Base-by-base conservation (phyloP, 2,113 vertebrate genomes). In the Amphilophus citrinellus region DNA sequence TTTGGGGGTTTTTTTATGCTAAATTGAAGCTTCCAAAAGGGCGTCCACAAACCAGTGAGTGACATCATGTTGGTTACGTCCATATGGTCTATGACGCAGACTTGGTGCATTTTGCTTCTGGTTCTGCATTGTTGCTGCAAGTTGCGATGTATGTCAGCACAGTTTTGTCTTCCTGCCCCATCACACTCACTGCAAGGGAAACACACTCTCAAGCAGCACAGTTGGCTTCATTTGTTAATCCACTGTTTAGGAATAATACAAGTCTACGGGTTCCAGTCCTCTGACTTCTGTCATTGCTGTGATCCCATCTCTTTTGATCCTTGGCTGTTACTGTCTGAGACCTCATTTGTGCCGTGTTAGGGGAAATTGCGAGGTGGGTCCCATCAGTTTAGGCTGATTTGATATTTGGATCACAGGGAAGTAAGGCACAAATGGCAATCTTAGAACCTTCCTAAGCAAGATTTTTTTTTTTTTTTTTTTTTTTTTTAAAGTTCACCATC, bases 301-400 rank as follows among this genome's bases (percentile, higher is more conserved):
- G 65, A 71, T 20, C 42, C 17, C 0, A 0, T 53, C 24, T 73
- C 47, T 0, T 0, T 1, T 35, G 10, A 73, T 56, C 44, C 24
- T 20, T 20, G 11, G 44, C 30, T 53, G 7, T 73, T 53, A 53
- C 27, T 73, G 44, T 73, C 2, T 53, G 1, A 73, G 24, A 13
- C 17, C 15, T 32, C 1, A 32, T 32, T 32, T 73, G 44, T 32
- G 27, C 24, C 53, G 47, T 44, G 1, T 0, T 53, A 32, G 9
- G 17, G 27, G 10, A 50, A 73, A 13, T 47, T 73, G 0, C 42
- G 18, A 50, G 5, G 15, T 50, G 8, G 42, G 15, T 50, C 42
- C 9, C 42, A 71, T 50, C 66, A 71, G 9, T 71, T 71, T 50
- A 4, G 24, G 66, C 24, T 71, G 24, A 50, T 71, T 50, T 50